These are phyloP conservation scores for Euzophera pinguis DNA, from an alignment of 2,888 invertebrate species.

Conservation along the genomic window DNA sequence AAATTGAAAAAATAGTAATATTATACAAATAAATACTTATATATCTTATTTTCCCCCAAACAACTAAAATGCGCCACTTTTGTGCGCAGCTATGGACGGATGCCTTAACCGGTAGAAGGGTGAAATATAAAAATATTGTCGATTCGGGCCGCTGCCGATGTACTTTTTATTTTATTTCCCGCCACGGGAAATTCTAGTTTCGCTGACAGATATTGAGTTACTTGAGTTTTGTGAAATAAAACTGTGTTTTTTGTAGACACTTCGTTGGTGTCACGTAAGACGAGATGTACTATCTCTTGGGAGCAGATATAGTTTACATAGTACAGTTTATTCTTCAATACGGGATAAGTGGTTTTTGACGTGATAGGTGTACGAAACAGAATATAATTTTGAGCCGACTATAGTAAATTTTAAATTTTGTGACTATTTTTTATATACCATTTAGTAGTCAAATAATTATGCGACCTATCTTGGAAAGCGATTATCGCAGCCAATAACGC, in stretches of 20 bases:
- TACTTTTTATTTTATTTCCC: constrained; percentile 58
- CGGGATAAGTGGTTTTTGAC: constrained; percentile 7
- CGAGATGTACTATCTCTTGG: neutral
- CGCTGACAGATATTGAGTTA: constrained; percentile 66
- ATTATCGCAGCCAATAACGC: no score
- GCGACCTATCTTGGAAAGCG: no score
- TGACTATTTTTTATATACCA: no score
- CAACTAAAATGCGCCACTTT: neutral
- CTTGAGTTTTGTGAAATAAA: constrained; percentile 56
- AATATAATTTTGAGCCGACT: no score
- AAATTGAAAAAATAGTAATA: no score
- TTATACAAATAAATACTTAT: no score
- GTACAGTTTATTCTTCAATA: neutral
- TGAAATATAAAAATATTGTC: constrained; percentile 41
- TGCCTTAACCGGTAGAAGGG: constrained; percentile 13
- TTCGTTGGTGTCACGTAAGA: constrained; percentile 17
- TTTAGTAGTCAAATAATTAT: no score
- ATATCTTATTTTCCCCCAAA: no score
- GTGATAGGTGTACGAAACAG: constrained; percentile 1
- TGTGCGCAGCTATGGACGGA: neutral
- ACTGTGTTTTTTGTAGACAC: constrained; percentile 40
- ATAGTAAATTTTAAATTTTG: no score
- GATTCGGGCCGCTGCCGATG: constrained; percentile 33
- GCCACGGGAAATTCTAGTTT: constrained; percentile 61
- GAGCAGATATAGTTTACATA: constrained; percentile 5